Evolutionary conservation across 2,888 invertebrate species (phyloP), one percentile per base, ranked within the genome.

Genomic region (Aphodius granarius): DNA sequence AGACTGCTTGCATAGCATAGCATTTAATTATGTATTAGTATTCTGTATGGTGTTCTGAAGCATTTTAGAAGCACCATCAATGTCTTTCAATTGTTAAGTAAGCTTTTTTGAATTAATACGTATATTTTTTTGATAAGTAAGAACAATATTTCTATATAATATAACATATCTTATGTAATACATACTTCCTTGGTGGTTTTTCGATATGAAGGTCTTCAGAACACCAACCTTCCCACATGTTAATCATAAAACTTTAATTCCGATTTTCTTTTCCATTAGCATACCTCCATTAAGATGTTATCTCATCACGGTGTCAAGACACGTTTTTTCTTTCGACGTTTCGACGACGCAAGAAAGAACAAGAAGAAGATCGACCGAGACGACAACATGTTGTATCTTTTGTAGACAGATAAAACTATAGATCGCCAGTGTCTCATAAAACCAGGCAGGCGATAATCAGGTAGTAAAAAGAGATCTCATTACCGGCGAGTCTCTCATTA

Each of bases 381-480:
- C 6, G 1, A 3, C 1, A 43, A 43, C 43, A 43, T 43, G 2
- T 6, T 43, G 43, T 43, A 43, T 43, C 43, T 43, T 43, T 43
- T 43, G 43, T 43, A 6, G 43, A 43, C 43, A 43, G 43, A 43
- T 43, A 43, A 43, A 43, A 43, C 43, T 3, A 43, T 43, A 43
- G 9, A 43, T 43, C 43, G 6, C 43, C 43, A 6, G 43, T 43
- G 68, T 68, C 68, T 68, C 68, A 22, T 68, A 68, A 68, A 68
- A 43, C 43, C 43, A 22, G 20, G n/a, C 22, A 21, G 22, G 68
- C 68, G 68, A 68, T 68, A 68, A 68, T 68, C 68, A 68, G 68
- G 68, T 68, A 68, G 68, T 68, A 68, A 68, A 68, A 20, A 68
- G 21, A n/a, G 68, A 22, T 20, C 68, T 68, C 68, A 68, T 68